Evolutionary conservation across 2,797 vertebrate genomes (phyloP), one percentile per base, ranked within the genome.

Genomic region (Darevskia mixta): DNA sequence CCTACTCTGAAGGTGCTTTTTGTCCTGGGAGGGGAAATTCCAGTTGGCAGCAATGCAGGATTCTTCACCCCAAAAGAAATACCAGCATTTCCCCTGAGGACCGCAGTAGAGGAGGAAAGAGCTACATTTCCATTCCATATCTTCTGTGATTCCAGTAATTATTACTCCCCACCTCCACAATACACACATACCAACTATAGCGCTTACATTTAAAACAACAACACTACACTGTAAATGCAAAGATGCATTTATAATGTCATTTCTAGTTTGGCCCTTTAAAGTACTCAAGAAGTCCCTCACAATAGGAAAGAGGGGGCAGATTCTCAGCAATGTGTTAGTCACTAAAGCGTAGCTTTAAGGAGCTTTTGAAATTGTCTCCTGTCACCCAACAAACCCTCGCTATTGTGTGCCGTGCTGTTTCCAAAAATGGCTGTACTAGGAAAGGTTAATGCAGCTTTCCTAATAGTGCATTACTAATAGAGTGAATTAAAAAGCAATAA

Each of bases 401-500:
- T 23, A 61, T 69, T 73, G 29, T 73, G 29, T 80, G 17, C 27
- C 6, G 32, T 61, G 43, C 29, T 49, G 2, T 66, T 77, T 79
- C 55, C 45, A 45, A 58, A 45, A 13, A 45, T 72, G 55, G 55
- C 11, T 73, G 20, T 27, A 38, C 32, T 77, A 55, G 41, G 3
- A 71, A 88, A 72, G 64, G 43, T 79, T 61, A 79, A 79, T 80
- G 49, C 67, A 79, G 20, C 66, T 79, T 79, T 38, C 29, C 67
- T 73, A 85, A 88, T 23, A 82, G 76, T 72, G 49, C 76, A 64
- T 88, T 79, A 80, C 77, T 85, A 87, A 87, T 82, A 79, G 49
- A 45, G 27, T 73, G 67, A 77, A 84, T 79, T 88, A 88, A 84
- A 86, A 84, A 85, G 76, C 82, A 75, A 85, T 88, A 85, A 84